Percentiles rank a stretch among this genome's conserved stretches.
These are phyloP conservation scores for Hybognathus amarus DNA, from an alignment of 2,797 vertebrate genomes.

Conservation along the genomic window DNA sequence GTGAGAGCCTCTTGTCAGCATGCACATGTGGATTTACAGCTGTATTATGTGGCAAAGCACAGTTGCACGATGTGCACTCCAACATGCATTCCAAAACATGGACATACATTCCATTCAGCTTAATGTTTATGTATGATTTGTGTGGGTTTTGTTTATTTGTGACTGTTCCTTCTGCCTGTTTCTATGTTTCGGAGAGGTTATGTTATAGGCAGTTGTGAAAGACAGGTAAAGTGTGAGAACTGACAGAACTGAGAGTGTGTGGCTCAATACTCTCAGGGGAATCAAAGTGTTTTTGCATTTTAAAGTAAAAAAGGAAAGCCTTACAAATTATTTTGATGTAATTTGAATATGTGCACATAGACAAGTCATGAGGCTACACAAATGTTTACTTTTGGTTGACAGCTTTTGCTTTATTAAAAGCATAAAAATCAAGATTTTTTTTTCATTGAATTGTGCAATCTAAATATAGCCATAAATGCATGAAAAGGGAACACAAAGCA, in stretches of 20 bases:
- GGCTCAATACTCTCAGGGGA: slow-evolving; percentile 27
- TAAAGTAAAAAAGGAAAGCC: neutral
- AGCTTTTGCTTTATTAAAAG: slow-evolving; percentile 56
- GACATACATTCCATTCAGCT: slow-evolving; percentile 36
- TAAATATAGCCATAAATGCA: slow-evolving; percentile 28
- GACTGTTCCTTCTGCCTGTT: slow-evolving; percentile 30
- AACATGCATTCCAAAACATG: slow-evolving; percentile 52
- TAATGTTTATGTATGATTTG: slow-evolving; percentile 30
- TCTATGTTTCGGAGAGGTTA: slow-evolving; percentile 29
- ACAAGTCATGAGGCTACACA: slow-evolving; percentile 12
- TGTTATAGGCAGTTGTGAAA: slow-evolving; percentile 29
- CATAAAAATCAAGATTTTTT: slow-evolving; percentile 61
- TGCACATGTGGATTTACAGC: slow-evolving; percentile 50
- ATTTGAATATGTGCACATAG: slow-evolving; percentile 9
- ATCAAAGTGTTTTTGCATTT: slow-evolving; percentile 19
- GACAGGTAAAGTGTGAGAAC: slow-evolving; percentile 27
- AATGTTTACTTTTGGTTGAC: slow-evolving; percentile 32
- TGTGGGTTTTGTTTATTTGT: slow-evolving; percentile 44
- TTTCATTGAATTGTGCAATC: slow-evolving; percentile 38
- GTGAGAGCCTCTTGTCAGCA: slow-evolving; percentile 48
- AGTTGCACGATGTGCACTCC: slow-evolving; percentile 41
- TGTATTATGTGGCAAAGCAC: slow-evolving; percentile 54
- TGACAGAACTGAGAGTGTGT: slow-evolving; percentile 15
- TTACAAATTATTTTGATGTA: slow-evolving; percentile 32
- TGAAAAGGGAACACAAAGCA: slow-evolving; percentile 37